Evolutionary conservation across 2,888 invertebrate species (phyloP).

Genomic region (Apodemia zela): DNA sequence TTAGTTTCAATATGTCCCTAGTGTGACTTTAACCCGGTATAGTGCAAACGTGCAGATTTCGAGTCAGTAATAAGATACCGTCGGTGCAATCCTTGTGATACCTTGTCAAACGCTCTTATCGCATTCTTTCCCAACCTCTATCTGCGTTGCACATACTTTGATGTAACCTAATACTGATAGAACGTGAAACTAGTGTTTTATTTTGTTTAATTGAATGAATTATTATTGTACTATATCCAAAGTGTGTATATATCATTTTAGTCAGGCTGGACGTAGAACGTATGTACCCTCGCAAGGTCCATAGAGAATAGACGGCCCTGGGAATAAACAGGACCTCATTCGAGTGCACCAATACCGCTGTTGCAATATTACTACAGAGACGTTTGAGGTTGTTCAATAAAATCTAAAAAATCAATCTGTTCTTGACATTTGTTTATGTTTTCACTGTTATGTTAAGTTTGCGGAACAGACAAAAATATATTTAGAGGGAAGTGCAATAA

Average conservation of each 20-base stretch:
- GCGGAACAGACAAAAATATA: neutral
- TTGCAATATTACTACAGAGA: neutral
- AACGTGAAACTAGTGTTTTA: neutral
- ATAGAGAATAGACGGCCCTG: too few relatives aligned
- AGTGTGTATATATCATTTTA: too few relatives aligned
- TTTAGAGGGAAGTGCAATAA: neutral
- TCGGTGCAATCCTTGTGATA: constrained; percentile 31
- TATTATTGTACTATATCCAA: too few relatives aligned
- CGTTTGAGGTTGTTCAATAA: neutral
- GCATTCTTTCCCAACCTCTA: constrained; percentile 47
- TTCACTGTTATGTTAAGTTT: neutral
- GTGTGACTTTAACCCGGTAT: constrained; percentile 16
- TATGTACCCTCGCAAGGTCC: too few relatives aligned
- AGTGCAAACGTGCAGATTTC: constrained; percentile 7
- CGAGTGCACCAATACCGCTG: neutral
- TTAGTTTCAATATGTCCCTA: constrained; percentile 13
- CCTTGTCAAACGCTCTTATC: constrained; percentile 38
- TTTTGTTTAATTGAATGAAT: neutral
- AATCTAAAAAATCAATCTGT: neutral
- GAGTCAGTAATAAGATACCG: constrained; percentile 37
- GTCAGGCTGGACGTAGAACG: too few relatives aligned
- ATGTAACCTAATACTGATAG: neutral
- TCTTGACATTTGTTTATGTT: constrained; percentile 15
- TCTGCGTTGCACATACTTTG: constrained; percentile 23
- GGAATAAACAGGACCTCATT: too few relatives aligned